Evolutionary conservation across 2,113 vertebrate genomes (phyloP), one percentile per base, ranked within the genome.

Genomic region (Trichomycterus rosablanca): DNA sequence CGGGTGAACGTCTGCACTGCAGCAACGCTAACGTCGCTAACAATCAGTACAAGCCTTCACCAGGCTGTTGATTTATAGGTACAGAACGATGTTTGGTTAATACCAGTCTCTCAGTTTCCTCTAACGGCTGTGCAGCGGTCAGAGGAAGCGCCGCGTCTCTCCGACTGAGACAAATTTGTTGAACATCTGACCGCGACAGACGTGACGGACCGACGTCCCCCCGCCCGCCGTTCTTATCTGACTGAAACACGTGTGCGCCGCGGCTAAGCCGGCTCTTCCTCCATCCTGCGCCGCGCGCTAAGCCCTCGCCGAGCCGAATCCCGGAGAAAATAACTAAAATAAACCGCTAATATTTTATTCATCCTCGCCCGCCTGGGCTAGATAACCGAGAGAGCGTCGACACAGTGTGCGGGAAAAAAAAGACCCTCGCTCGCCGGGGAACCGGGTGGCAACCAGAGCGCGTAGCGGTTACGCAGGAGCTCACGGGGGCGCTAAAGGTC

Each of bases 391-490:
- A n/a, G n/a, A n/a, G n/a, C n/a, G n/a, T n/a, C n/a, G n/a, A n/a
- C n/a, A n/a, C n/a, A n/a, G n/a, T n/a, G n/a, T n/a, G n/a, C n/a
- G n/a, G n/a, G n/a, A n/a, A n/a, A n/a, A n/a, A n/a, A n/a, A n/a
- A n/a, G n/a, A n/a, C n/a, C n/a, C n/a, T n/a, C n/a, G n/a, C n/a
- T n/a, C n/a, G n/a, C n/a, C n/a, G n/a, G n/a, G n/a, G n/a, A n/a
- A n/a, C n/a, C n/a, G n/a, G n/a, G n/a, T n/a, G n/a, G n/a, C 68
- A 57, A 71, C 64, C 57, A 16, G 65, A 57, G 34, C 69, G 57
- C 63, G 51, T 35, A 24, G 42, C 34, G 18, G 15, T 34, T 59
- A 58, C 44, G 58, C 56, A 49, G 16, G 49, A 50, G 45, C 69
- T 56, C 65, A 66, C 43, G 37, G 58, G 57, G 56, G 51, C 50